A percentile compares a stretch with the other conserved stretches of the same genome.
Conservation (phyloP, 2,113 vertebrate genomes). For the Pitta sordida region DNA sequence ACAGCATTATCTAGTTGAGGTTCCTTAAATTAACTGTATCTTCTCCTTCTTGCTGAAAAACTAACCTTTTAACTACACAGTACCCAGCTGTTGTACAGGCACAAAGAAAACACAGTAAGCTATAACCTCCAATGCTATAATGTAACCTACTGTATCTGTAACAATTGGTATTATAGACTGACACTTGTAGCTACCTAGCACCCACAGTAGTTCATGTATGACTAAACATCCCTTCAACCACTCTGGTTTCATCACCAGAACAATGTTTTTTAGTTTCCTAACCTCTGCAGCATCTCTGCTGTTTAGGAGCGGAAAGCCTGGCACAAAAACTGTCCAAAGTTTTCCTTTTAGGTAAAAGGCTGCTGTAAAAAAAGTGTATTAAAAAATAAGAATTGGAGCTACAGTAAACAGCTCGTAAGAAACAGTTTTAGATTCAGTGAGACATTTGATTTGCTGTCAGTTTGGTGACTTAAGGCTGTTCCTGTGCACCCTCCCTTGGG, state of each 20-base stretch:
- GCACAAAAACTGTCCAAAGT: accelerated
- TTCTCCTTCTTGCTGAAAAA: background rate
- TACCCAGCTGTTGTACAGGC: background rate
- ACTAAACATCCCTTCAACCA: background rate
- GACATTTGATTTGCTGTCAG: background rate
- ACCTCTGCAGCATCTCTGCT: background rate
- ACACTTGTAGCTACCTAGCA: background rate
- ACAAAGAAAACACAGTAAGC: background rate
- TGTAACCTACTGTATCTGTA: background rate
- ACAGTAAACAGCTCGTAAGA: background rate
- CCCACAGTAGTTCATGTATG: background rate
- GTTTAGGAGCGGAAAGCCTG: background rate
- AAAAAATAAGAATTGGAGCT: background rate
- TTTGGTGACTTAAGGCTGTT: background rate
- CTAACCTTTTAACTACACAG: background rate
- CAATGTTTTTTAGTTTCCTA: background rate
- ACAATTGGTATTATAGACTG: background rate
- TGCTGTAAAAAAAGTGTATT: background rate
- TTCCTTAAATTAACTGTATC: background rate
- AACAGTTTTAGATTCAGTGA: background rate
- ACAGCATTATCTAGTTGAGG: background rate
- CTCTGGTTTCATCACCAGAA: background rate
- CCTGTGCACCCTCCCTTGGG: background rate
- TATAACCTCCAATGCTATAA: background rate
- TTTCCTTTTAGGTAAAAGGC: background rate